Evolutionary conservation across 1,140 invertebrate genomes (phyloP).

Genomic region (Ips typographus): DNA sequence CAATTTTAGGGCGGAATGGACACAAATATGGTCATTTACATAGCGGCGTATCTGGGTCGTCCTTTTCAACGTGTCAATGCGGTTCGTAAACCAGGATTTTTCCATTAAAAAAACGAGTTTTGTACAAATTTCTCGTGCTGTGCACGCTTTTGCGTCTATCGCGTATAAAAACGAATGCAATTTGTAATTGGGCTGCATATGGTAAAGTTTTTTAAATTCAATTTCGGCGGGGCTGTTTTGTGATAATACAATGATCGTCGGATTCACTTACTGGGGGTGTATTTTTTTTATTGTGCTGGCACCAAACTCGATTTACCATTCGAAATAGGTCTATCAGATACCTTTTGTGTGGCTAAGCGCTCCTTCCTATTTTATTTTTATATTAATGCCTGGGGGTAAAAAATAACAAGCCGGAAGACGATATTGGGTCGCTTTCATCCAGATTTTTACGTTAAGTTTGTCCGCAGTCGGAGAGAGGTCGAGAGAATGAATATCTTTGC

Average conservation of each 20-base stretch:
- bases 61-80: slow-evolving; percentile 12
- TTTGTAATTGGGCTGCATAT: slow-evolving; percentile 5
- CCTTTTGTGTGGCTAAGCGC: neutral
- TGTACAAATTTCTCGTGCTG: neutral
- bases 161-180: neutral
- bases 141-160: slow-evolving; percentile 1
- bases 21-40: slow-evolving; percentile 1
- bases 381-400: neutral
- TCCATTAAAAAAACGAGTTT: slow-evolving; percentile 5
- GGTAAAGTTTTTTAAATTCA: slow-evolving; percentile 1
- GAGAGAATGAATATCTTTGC: neutral
- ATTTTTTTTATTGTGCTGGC: neutral
- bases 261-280: neutral
- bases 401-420: neutral
- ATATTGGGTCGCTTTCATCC: neutral
- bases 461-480: neutral
- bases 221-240: neutral
- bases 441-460: neutral
- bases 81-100: slow-evolving; percentile 6
- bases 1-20: neutral
- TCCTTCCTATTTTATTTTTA: neutral
- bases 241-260: neutral
- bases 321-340: neutral
- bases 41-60: neutral
- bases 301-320: neutral